A percentile compares a stretch with the other conserved stretches of the same genome.
Evolutionary conservation across 1,140 invertebrate species (phyloP).

Genomic region (Ceratitis capitata): DNA sequence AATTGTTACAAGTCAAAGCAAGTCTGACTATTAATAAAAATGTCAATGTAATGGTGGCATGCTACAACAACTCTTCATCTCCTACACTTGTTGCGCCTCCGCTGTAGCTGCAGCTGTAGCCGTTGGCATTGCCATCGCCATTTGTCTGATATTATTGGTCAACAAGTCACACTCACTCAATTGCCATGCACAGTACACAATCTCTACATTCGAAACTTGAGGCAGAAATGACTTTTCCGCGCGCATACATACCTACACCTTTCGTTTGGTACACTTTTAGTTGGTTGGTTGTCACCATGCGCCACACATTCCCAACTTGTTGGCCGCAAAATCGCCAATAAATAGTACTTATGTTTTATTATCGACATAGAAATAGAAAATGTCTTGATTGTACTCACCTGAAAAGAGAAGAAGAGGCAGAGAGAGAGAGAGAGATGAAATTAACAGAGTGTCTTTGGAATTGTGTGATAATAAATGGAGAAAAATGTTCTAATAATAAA

Average conservation of each 20-base stretch:
- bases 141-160: background rate
- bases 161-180: background rate
- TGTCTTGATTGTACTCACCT: background rate
- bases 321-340: background rate
- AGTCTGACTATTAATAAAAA: conserved; percentile 14
- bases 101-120: background rate
- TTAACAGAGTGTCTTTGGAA: no score
- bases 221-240: background rate
- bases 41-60: conserved; percentile 8
- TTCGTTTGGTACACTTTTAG: background rate
- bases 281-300: background rate
- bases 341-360: conserved; percentile 19
- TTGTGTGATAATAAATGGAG: background rate
- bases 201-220: background rate
- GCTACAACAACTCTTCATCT: background rate
- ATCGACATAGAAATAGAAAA: background rate
- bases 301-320: background rate
- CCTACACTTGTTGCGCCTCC: conserved; percentile 27
- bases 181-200: background rate
- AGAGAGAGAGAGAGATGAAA: no score
- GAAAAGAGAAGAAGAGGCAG: background rate
- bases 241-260: background rate
- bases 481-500: background rate
- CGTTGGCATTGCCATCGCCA: background rate
- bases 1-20: background rate